Conservation (phyloP, 2,797 vertebrate species). For the Alfaro cultratus region DNA sequence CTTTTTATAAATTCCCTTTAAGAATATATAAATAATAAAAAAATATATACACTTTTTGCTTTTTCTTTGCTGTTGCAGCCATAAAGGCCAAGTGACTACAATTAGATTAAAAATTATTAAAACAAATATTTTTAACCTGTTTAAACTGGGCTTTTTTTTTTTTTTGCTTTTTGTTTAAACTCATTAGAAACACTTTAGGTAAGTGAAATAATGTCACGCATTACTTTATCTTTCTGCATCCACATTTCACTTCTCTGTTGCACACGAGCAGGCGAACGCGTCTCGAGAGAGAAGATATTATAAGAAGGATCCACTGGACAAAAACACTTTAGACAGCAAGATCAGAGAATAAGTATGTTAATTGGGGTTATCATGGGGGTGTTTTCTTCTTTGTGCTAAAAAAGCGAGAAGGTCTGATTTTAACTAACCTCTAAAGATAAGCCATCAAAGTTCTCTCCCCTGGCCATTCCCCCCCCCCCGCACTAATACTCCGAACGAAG, state of each 20-base stretch:
- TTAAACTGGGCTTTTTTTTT: neutral
- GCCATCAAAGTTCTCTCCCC: slow-evolving; percentile 56
- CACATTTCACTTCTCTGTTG: neutral
- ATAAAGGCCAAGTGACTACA: neutral
- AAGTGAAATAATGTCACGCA: neutral
- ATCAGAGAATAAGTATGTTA: slow-evolving; percentile 55
- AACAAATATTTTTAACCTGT: too few relatives aligned
- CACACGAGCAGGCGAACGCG: neutral
- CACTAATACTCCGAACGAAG: slow-evolving; percentile 66
- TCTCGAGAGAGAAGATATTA: neutral
- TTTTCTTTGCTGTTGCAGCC: neutral
- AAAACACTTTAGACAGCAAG: neutral
- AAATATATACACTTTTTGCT: neutral
- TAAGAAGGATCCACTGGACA: slow-evolving; percentile 12
- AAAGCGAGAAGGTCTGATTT: slow-evolving; percentile 60
- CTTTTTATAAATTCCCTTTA: neutral
- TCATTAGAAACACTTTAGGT: neutral
- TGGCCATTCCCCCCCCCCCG: slow-evolving; percentile 42
- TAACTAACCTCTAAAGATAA: slow-evolving; percentile 72
- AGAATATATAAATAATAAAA: neutral
- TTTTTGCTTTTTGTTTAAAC: neutral
- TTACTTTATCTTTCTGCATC: neutral
- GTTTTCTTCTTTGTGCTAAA: slow-evolving; percentile 48
- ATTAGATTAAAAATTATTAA: neutral
- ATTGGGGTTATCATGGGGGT: slow-evolving; percentile 57